Evolutionary conservation across 2,888 invertebrate genomes (phyloP).

Genomic region (Loripinus fragilis): DNA sequence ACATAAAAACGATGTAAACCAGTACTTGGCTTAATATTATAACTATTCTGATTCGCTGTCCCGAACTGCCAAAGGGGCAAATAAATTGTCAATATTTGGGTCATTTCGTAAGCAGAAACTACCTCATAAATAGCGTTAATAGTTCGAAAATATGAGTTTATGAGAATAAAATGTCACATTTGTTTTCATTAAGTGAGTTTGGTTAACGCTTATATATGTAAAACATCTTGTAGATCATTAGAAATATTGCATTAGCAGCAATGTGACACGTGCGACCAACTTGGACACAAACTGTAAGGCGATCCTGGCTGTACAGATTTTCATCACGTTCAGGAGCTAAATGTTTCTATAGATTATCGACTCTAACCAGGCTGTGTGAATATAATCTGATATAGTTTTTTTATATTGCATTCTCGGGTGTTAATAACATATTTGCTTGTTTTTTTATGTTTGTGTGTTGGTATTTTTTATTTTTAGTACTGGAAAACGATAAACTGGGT

Average conservation of each 20-base stretch:
- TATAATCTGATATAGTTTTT: too few species aligned
- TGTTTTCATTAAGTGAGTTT: conserved; percentile 13
- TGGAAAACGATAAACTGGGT: too few species aligned
- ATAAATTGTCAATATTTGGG: conserved; percentile 62
- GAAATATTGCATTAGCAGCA: neutral
- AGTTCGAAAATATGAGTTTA: conserved; percentile 20
- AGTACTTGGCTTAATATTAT: conserved; percentile 54
- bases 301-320: too few species aligned
- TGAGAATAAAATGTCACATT: conserved; percentile 20
- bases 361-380: too few species aligned
- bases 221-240: conserved; percentile 4
- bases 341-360: too few species aligned
- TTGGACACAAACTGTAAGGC: too few species aligned
- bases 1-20: conserved; percentile 62
- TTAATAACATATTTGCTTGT: too few species aligned
- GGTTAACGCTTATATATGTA: conserved; percentile 19
- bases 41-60: conserved; percentile 26
- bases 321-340: too few species aligned
- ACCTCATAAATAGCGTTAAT: conserved; percentile 43
- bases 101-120: conserved; percentile 60
- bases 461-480: too few species aligned
- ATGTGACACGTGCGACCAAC: too few species aligned
- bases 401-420: too few species aligned
- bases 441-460: too few species aligned
- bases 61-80: conserved; percentile 37